Evolutionary conservation across 2,888 invertebrate species (phyloP).

Genomic region (Danaus chrysippus): DNA sequence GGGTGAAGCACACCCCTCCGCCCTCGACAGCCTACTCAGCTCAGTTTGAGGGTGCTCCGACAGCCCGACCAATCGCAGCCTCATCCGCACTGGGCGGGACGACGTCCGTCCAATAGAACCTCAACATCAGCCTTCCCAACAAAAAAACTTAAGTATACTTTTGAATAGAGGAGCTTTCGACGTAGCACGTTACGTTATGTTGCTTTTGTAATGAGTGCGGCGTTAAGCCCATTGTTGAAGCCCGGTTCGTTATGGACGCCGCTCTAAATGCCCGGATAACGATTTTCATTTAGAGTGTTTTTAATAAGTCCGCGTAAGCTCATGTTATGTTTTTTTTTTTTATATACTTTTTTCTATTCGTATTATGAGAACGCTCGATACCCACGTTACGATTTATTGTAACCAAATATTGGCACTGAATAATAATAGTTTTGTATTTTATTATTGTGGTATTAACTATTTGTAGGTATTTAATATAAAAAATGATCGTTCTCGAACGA

Average conservation of each 20-base stretch:
- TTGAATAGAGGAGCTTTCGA: conserved; percentile 77
- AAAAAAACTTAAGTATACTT: conserved; percentile 77
- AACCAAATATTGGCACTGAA: not conserved
- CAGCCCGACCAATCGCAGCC: conserved; percentile 58
- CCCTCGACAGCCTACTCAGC: conserved; percentile 77
- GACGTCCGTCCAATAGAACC: conserved; percentile 54
- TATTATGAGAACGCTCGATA: conserved; percentile 6
- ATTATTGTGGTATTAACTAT: not conserved
- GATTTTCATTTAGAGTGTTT: conserved; percentile 78
- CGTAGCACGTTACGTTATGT: conserved; percentile 76
- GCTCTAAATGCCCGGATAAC: conserved; percentile 73
- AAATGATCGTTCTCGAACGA: no score
- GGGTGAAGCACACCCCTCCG: conserved; percentile 77
- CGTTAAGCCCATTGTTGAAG: conserved; percentile 78
- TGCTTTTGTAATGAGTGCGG: conserved; percentile 79
- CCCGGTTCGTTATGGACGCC: conserved; percentile 75
- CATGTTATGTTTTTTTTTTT: conserved; percentile 42
- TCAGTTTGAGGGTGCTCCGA: conserved; percentile 74
- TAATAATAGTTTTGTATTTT: not conserved
- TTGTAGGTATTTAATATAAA: not conserved
- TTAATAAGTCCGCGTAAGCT: conserved; percentile 74
- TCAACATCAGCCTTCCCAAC: conserved; percentile 62
- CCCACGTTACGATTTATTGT: not conserved
- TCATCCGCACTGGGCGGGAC: conserved; percentile 63
- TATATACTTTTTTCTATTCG: conserved; percentile 5